Evolutionary conservation across 2,113 vertebrate genomes (phyloP), one percentile per base, ranked within the genome.

Genomic region (Canis aureus): DNA sequence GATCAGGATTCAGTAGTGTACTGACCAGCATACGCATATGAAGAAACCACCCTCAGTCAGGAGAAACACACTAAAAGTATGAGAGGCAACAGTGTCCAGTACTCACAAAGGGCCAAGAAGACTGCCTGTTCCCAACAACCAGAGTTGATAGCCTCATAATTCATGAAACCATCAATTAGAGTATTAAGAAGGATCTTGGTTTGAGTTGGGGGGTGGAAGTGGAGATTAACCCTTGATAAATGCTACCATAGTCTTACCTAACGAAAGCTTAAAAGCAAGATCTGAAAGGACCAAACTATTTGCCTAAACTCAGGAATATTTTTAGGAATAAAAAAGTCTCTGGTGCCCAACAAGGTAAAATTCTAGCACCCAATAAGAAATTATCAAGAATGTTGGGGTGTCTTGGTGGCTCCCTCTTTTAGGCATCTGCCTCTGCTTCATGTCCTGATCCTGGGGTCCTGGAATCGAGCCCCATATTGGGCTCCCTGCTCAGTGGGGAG

Each of bases 241-340:
- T 25, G 9, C 15, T 51, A 10, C 20, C 57, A 10, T 35, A 13
- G 13, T 78, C 17, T 43, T 91, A 67, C n/a, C 25, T 85, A 64
- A 81, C 13, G 49, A 71, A 91, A 91, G 32, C 12, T 89, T 89
- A 71, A 60, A 91, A 73, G 49, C 29, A 95, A 91, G 11, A 62
- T 62, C 13, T 81, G 25, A 71, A 97, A 73, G 13, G n/a, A 66
- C 49, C 5, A 66, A 76, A 95, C 10, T 73, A 7, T 64, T 89
- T 80, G 20, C 15, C 3, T 73, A 80, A 59, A 10, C 19, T 81
- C 38, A 82, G 62, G 38, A 88, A 51, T 78, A 67, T 8, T 88
- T 96, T 91, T 82, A 93, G 55, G 49, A 95, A 91, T 89, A 67
- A 17, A 23, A 88, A 94, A 55, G 7, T 92, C 53, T 69, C 73